A percentile compares a stretch with the other conserved stretches of the same genome.
Evolutionary conservation across 2,888 invertebrate genomes (phyloP).

Genomic region (Xestobium rufovillosum): DNA sequence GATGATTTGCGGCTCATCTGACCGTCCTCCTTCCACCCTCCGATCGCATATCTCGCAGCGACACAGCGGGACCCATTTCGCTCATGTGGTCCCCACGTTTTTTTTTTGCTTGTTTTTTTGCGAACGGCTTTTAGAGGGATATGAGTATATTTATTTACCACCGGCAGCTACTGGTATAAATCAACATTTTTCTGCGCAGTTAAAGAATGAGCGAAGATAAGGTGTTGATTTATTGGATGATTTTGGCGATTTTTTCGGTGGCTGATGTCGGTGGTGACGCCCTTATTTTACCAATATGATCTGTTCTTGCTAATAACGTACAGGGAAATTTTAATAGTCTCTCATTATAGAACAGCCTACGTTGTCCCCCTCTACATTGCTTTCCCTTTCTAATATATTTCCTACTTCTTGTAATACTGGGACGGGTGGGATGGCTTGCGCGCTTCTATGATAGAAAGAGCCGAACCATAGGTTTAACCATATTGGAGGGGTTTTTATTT

Average conservation of each 20-base stretch:
- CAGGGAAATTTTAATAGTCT: no score
- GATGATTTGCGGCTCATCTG: constrained; percentile 51
- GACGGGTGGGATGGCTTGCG: no score
- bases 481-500: no score
- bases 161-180: constrained; percentile 35
- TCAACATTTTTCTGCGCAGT: constrained; percentile 35
- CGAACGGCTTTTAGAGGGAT: constrained; percentile 28
- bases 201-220: constrained; percentile 36
- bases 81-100: constrained; percentile 12
- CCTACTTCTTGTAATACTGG: no score
- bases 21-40: constrained; percentile 25
- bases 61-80: constrained; percentile 21
- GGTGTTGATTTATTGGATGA: constrained; percentile 34
- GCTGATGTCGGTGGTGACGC: constrained; percentile 10
- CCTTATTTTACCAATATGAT: background rate
- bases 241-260: constrained; percentile 28
- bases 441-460: no score
- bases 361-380: no score
- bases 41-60: constrained; percentile 22
- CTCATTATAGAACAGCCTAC: no score
- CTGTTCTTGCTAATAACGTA: no score
- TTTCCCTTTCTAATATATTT: no score
- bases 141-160: constrained; percentile 36
- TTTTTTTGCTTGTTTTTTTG: constrained; percentile 25
- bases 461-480: no score